These are phyloP conservation scores for Nothobranchius furzeri DNA, from an alignment of 2,113 vertebrate genomes.

Conservation along the genomic window DNA sequence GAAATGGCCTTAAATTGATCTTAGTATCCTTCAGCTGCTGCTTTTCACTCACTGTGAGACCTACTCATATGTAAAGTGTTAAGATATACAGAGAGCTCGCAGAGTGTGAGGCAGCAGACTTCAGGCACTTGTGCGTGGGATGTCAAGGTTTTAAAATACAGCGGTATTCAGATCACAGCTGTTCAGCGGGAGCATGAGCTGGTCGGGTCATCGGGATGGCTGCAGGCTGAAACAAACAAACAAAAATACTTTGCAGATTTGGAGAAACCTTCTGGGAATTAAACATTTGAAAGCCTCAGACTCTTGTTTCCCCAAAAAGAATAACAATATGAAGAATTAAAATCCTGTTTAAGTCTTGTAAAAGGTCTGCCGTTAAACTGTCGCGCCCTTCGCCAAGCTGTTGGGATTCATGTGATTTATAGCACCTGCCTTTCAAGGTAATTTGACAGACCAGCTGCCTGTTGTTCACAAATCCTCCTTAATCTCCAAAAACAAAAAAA, in stretches of 20 bases:
- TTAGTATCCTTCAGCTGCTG: conserved; percentile 5
- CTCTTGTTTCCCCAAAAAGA: not conserved
- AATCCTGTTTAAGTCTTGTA: conserved; percentile 20
- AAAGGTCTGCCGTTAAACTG: conserved; percentile 45
- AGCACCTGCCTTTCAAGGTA: conserved; percentile 39
- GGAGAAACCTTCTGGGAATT: not conserved
- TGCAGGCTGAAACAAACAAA: not conserved
- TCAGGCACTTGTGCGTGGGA: conserved; percentile 6
- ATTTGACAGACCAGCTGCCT: conserved; percentile 51
- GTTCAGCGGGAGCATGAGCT: not conserved
- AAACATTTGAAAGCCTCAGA: not conserved
- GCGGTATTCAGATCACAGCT: not conserved
- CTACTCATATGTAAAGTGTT: not conserved
- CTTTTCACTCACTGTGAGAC: not conserved
- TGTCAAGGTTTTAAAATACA: conserved; percentile 1
- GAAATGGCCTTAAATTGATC: conserved; percentile 29
- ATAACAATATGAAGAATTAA: conserved; percentile 14
- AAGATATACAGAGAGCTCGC: not conserved
- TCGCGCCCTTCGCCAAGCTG: conserved; percentile 27
- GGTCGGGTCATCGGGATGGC: not conserved
- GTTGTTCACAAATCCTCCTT: conserved; percentile 50
- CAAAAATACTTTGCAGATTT: not conserved
- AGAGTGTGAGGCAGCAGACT: not conserved
- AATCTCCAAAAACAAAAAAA: conserved; percentile 30
- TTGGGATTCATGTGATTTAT: conserved; percentile 39